Evolutionary conservation across 1,140 invertebrate genomes (phyloP), one percentile per base, ranked within the genome.

Genomic region (Drosophila sp.): DNA sequence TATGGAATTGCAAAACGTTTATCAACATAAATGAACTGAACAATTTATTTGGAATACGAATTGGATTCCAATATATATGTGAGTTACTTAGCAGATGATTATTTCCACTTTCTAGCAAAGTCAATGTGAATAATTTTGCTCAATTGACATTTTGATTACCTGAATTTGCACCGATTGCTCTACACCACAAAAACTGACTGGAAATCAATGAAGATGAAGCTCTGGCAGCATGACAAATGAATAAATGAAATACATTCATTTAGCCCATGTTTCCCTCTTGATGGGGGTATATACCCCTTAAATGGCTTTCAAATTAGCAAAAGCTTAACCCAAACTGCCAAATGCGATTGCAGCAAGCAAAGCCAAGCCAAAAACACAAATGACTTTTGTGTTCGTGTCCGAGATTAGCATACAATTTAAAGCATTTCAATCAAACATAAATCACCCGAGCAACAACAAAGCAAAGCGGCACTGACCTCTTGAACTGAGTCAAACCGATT

Each of bases 391-490:
- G 80, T 61, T 58, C 67, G 62, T 62, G 72, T 63, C 66, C 11
- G 50, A 58, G 83, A 86, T 86, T 87, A 87, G 83, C 83, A 87
- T 79, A 77, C 79, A 73, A 87, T 86, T 87, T 83, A 76, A 86
- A 79, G 79, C 72, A 65, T 80, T 79, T 83, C 83, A 89, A 89
- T 89, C 83, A 89, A 61, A 73, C 80, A 89, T 89, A 87, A 87
- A 87, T 87, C 84, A 87, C 79, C n/a, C 23, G 25, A 50, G 7
- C 44, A 50, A 50, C 44, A 50, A 50, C 44, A 50, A 50, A 72
- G 41, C 70, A 50, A 76, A 66, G 44, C 38, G 50, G 66, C 54
- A 69, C 72, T 75, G 72, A 67, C 25, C 25, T 68, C 73, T 38
- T 57, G 40, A 70, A 56, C 32, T 50, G 40, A 27, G 41, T 47